A percentile compares a stretch with the other conserved stretches of the same genome.
These are phyloP conservation scores for Papilio demoleus DNA, from an alignment of 2,888 invertebrate species.

Conservation along the genomic window DNA sequence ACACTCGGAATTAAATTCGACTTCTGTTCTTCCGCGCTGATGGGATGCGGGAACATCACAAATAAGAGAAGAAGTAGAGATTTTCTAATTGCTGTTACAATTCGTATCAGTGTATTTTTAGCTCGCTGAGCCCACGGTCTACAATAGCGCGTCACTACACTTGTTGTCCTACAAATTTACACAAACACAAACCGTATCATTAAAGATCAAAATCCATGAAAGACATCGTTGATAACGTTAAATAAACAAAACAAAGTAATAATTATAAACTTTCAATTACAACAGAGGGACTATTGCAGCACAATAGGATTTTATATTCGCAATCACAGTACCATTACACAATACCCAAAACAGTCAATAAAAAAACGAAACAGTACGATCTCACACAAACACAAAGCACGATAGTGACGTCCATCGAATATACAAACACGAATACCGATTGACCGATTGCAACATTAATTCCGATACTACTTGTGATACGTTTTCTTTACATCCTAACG, in stretches of 20 bases:
- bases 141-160: constrained; percentile 78
- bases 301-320: background rate
- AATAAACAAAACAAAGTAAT: constrained; percentile 33
- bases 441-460: too few species aligned
- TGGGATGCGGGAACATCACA: constrained; percentile 88
- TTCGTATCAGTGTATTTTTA: constrained; percentile 70
- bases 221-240: constrained; percentile 69
- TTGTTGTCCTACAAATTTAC: constrained; percentile 67
- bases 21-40: constrained; percentile 84
- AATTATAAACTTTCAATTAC: constrained; percentile 8
- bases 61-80: constrained; percentile 72
- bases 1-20: constrained; percentile 83
- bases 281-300: constrained; percentile 20
- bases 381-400: constrained; percentile 17
- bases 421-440: background rate
- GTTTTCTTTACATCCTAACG: background rate
- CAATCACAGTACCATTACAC: constrained; percentile 31
- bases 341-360: constrained; percentile 23
- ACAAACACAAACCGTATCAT: constrained; percentile 57
- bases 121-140: constrained; percentile 64
- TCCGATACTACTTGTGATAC: too few species aligned
- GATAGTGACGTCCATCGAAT: background rate
- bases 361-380: constrained; percentile 5
- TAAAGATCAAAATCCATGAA: constrained; percentile 79
- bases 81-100: constrained; percentile 65